A percentile compares a stretch with the other conserved stretches of the same genome.
phyloP scores from a whole-genome alignment of 1,140 invertebrate genomes.

The Solen grandis region DNA sequence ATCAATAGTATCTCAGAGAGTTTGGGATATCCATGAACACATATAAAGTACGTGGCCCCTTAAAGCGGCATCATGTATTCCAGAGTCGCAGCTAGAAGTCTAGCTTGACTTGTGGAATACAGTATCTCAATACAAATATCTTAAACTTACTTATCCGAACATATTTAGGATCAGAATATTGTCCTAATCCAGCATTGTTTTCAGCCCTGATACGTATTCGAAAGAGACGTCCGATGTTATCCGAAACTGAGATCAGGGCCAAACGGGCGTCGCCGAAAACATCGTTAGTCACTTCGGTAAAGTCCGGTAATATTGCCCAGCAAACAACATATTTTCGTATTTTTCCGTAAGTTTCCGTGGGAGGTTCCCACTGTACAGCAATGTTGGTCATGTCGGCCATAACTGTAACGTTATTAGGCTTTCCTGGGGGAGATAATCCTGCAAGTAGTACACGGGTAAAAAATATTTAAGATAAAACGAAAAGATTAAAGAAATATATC shows the following conservation, averaged over 20 bases:
- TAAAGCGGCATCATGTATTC: too few species aligned
- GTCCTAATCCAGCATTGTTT: conserved; percentile 1
- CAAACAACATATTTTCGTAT: conserved; percentile 26
- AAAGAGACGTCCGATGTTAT: conserved; percentile 1
- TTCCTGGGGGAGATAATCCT: conserved; percentile 11
- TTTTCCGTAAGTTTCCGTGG: conserved; percentile 7
- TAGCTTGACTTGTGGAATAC: too few species aligned
- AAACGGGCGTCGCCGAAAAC: conserved; percentile 15
- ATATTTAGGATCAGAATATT: conserved; percentile 3
- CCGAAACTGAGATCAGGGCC: neutral
- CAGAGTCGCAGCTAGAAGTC: too few species aligned
- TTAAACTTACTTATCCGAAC: neutral
- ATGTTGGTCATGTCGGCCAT: conserved; percentile 19
- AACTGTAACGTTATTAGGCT: neutral
- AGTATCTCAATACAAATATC: too few species aligned
- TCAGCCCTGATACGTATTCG: conserved; percentile 11
- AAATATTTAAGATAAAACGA: too few species aligned
- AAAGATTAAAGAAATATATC: too few species aligned
- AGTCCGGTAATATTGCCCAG: conserved; percentile 12
- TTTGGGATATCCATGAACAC: too few species aligned
- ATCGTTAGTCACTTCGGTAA: neutral
- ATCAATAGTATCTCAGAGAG: too few species aligned
- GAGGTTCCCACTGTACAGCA: conserved; percentile 25
- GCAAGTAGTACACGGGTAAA: neutral
- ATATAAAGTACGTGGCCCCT: too few species aligned